Evolutionary conservation across 2,113 vertebrate genomes (phyloP), one percentile per base, ranked within the genome.

Genomic region (Cyrtonyx montezumae): DNA sequence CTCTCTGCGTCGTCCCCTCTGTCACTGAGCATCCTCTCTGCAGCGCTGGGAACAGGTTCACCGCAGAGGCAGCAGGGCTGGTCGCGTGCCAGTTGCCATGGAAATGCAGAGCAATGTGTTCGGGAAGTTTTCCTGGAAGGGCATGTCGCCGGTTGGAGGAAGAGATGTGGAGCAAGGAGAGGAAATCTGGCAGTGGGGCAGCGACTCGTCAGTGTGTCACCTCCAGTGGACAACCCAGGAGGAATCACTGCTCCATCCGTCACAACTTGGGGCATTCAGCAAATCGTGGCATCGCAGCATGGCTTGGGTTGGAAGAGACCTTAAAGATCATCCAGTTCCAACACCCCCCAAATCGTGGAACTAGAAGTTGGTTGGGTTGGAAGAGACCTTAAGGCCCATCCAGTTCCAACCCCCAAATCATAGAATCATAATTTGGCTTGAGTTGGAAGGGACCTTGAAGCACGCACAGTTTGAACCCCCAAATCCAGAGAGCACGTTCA

Each of bases 51-150:
- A 66, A 46, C 13, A 5, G 74, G 71, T 2, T 13, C 20, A 3
- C 42, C 4, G 59, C 8, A 1, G 90, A 82, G 77, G 28, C 6
- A 0, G 74, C 51, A 1, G 17, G 1, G 19, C 86, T 53, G 95
- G 90, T 84, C 36, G 43, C 1, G 42, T 87, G 88, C 94, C 82
- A 2, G 97, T 97, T 96, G 94, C 96, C 90, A 95, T 97, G 94
- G 97, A 58, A 95, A 97, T 69, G 32, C 20, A 0, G 79, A 92
- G 63, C 5, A 3, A 71, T 28, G 93, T 18, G 36, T 94, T 78
- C 94, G 80, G 81, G 95, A 95, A 95, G 92, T 85, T 90, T 34
- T 95, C 74, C 74, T 80, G 82, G 77, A 73, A 90, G 45, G 75
- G 63, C 49, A 82, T 79, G 36, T 10, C 58, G 7, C 55, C 70